A percentile compares a stretch with the other conserved stretches of the same genome.
These are phyloP conservation scores for Muscicapa adusta DNA, from an alignment of 2,113 vertebrate genomes.

Conservation along the genomic window DNA sequence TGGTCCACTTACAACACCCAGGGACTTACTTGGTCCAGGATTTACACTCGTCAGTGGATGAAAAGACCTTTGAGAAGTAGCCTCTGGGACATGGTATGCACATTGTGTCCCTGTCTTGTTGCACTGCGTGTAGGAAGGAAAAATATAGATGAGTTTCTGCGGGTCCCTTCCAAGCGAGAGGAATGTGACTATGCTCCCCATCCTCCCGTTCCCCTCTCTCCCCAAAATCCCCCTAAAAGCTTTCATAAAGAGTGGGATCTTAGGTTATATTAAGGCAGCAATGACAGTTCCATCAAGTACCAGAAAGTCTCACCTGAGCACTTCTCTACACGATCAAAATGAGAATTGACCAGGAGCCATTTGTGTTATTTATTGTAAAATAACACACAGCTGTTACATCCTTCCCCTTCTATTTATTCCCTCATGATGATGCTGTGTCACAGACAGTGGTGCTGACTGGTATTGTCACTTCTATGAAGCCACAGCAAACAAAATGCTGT, in stretches of 20 bases:
- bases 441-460: neutral
- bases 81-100: constrained; percentile 77
- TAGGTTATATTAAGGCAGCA: neutral
- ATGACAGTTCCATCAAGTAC: neutral
- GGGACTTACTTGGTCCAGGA: constrained; percentile 90
- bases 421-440: neutral
- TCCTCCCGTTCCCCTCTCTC: neutral
- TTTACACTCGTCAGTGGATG: constrained; percentile 78
- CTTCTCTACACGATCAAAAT: neutral
- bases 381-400: neutral
- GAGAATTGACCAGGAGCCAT: neutral
- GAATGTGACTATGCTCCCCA: neutral
- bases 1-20: neutral
- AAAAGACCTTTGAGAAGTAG: constrained; percentile 78
- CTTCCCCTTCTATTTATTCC: neutral
- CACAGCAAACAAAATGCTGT: neutral
- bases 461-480: neutral
- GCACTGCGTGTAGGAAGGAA: constrained; percentile 61
- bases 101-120: constrained; percentile 69
- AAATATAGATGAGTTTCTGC: neutral
- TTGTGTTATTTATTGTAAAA: neutral
- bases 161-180: neutral
- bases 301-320: neutral
- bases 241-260: neutral
- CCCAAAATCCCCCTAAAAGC: fast-evolving